These are phyloP conservation scores for Miniopterus natalensis DNA, from an alignment of 2,113 vertebrate genomes.

Conservation along the genomic window DNA sequence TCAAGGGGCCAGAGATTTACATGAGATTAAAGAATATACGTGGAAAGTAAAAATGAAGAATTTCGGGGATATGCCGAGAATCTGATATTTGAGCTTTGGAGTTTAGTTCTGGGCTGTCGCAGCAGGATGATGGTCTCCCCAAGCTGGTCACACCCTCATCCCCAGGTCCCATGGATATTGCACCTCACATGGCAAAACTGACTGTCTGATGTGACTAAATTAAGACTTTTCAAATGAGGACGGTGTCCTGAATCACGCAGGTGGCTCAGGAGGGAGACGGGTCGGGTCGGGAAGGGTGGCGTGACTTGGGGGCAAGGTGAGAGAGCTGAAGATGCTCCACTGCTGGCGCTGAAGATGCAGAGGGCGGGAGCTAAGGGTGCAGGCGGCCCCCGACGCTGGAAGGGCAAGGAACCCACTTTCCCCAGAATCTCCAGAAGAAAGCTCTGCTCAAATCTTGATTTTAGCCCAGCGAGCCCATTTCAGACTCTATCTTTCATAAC, in stretches of 20 bases:
- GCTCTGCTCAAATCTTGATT: neutral
- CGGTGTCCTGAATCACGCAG: neutral
- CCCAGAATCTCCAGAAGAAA: neutral
- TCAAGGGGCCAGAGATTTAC: neutral
- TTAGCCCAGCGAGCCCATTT: neutral
- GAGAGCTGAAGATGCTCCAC: neutral
- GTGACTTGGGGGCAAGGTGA: neutral
- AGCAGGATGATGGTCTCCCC: neutral
- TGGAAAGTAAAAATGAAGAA: neutral
- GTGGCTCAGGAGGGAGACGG: neutral
- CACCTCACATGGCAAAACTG: neutral
- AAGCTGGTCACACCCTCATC: neutral
- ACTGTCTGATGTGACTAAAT: neutral
- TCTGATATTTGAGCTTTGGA: neutral
- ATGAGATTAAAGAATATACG: neutral
- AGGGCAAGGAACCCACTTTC: neutral
- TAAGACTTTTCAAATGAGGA: neutral
- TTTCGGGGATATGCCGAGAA: neutral
- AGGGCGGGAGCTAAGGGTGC: neutral
- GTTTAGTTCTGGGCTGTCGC: too few species aligned
- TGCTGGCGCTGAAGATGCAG: neutral
- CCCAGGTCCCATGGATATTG: neutral
- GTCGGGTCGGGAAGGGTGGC: neutral
- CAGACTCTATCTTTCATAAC: neutral
- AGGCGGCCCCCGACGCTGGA: neutral